Conservation (phyloP, 2,888 invertebrate genomes). For the Patella pellucida region DNA sequence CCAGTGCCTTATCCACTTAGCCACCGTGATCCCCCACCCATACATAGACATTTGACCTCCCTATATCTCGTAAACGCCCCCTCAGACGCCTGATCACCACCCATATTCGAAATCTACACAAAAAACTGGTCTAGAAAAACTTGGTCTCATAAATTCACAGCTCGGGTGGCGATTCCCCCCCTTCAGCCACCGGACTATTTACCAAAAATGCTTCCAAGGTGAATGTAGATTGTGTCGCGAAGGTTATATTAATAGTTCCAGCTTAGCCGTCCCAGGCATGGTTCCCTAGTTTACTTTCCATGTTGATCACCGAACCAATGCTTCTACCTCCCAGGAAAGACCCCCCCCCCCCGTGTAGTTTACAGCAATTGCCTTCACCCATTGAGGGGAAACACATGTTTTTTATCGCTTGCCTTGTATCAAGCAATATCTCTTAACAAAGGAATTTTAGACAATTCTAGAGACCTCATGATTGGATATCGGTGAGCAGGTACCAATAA, state of each 20-base stretch:
- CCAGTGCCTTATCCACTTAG: no score
- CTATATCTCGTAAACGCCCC: no score
- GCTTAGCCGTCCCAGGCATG: background rate
- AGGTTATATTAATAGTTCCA: background rate
- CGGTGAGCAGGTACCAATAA: background rate
- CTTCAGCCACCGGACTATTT: no score
- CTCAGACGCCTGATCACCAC: no score
- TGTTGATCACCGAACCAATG: background rate
- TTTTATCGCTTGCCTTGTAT: background rate
- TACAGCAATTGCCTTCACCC: background rate
- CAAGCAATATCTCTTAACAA: background rate
- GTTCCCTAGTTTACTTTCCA: background rate
- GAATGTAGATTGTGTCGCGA: background rate
- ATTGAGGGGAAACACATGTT: background rate
- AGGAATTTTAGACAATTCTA: background rate
- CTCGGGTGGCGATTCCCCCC: no score
- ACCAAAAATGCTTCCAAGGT: background rate
- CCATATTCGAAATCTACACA: no score
- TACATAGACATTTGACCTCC: no score
- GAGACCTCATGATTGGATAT: background rate
- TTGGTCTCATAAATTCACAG: no score
- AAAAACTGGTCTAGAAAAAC: no score
- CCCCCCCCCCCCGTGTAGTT: background rate
- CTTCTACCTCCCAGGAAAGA: background rate
- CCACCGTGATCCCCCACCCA: no score